These are phyloP conservation scores for Hapalemur alaotrensis DNA, from an alignment of 2,797 vertebrate species.

Conservation along the genomic window DNA sequence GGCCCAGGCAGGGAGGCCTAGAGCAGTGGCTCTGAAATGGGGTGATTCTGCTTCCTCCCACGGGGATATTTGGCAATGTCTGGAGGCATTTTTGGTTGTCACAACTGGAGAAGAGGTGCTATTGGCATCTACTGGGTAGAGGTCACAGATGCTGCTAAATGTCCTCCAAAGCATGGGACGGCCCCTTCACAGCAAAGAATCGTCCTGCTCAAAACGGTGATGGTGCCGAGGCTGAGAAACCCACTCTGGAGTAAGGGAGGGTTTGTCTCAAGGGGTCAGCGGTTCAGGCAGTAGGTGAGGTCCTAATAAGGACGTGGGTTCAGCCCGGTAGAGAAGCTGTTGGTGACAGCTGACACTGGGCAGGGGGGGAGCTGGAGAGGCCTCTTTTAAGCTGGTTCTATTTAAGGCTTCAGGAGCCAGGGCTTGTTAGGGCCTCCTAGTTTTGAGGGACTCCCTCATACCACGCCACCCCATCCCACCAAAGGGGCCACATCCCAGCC, in stretches of 20 bases:
- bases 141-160: background rate
- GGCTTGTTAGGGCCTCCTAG: background rate
- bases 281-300: too few relatives aligned
- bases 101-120: background rate
- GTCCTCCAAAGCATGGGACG: background rate
- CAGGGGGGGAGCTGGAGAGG: background rate
- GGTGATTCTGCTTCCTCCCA: background rate
- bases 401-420: background rate
- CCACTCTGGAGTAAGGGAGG: background rate
- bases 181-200: background rate
- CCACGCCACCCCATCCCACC: background rate
- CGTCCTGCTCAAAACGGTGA: fast-evolving
- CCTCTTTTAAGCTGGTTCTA: background rate
- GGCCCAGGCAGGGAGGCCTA: background rate
- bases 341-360: background rate
- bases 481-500: fast-evolving
- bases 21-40: background rate
- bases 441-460: background rate
- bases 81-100: background rate
- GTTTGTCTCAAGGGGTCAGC: background rate
- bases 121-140: background rate
- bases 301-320: background rate
- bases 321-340: fast-evolving
- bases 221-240: fast-evolving
- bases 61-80: background rate